Percentiles rank a stretch among this genome's conserved stretches.
These are phyloP conservation scores for Apogon hyalosoma DNA, from an alignment of 2,797 vertebrate genomes.

Conservation along the genomic window DNA sequence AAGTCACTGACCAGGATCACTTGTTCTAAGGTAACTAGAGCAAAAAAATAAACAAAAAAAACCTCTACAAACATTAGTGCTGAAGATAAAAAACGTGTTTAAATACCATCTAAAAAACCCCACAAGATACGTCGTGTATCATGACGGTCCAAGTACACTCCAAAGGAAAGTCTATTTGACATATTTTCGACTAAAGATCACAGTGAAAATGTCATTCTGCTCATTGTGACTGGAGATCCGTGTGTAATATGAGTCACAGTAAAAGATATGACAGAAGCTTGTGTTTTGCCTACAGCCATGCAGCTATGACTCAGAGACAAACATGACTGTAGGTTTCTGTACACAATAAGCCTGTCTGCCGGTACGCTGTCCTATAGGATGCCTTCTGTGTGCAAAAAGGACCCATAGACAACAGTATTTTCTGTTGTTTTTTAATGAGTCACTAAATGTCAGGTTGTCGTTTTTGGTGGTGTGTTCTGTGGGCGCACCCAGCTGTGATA, in stretches of 20 bases:
- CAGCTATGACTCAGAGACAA: slow-evolving; percentile 43
- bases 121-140: too few species aligned
- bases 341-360: slow-evolving; percentile 25
- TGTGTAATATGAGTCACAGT: slow-evolving; percentile 3
- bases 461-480: too few species aligned
- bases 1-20: too few species aligned
- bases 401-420: background rate
- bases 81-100: too few species aligned
- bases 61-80: too few species aligned
- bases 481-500: too few species aligned
- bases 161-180: background rate
- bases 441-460: background rate
- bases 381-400: background rate
- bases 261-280: background rate
- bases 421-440: background rate
- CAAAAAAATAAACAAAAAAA: too few species aligned
- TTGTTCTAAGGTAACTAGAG: too few species aligned
- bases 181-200: background rate
- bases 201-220: background rate
- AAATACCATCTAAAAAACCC: too few species aligned
- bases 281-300: slow-evolving; percentile 21
- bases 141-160: background rate
- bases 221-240: background rate
- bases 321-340: slow-evolving; percentile 26
- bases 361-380: slow-evolving; percentile 2